Conservation (phyloP, 1,140 invertebrate genomes). For the Drosophila simulans region DNA sequence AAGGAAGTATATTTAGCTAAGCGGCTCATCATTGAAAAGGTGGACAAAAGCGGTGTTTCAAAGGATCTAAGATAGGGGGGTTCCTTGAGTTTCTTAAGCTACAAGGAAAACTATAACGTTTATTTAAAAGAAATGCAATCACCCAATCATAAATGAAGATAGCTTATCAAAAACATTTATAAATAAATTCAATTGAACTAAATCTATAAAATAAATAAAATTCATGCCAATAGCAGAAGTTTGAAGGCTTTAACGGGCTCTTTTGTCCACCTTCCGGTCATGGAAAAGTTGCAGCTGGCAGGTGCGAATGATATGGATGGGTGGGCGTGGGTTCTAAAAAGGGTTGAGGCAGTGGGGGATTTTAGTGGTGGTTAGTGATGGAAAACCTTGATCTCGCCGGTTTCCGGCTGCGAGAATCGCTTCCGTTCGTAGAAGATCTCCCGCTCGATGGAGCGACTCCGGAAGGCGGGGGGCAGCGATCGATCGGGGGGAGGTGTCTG, state of each 20-base stretch:
- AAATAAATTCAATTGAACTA: too few relatives aligned
- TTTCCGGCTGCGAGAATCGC: constrained; percentile 69
- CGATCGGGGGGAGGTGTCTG: constrained; percentile 76
- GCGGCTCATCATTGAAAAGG: neutral
- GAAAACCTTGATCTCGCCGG: constrained; percentile 77
- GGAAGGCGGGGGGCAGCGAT: constrained; percentile 77
- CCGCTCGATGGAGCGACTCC: constrained; percentile 79
- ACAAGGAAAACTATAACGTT: too few relatives aligned
- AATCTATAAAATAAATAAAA: neutral
- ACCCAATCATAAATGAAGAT: neutral
- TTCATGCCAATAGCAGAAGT: neutral
- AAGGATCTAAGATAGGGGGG: too few relatives aligned
- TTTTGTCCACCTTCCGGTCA: constrained; percentile 3
- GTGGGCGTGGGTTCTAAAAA: neutral
- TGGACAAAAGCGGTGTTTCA: constrained; percentile 10
- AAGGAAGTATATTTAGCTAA: neutral
- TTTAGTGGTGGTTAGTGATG: constrained; percentile 2
- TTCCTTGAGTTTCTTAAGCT: neutral
- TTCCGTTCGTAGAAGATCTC: constrained; percentile 80
- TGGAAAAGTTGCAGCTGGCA: constrained; percentile 10
- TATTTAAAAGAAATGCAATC: neutral
- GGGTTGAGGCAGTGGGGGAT: neutral
- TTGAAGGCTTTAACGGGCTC: neutral
- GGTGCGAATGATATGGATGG: constrained; percentile 4
- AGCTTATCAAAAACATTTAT: too few relatives aligned